phyloP scores from a whole-genome alignment of 2,888 invertebrate species.

The Boloria selene region DNA sequence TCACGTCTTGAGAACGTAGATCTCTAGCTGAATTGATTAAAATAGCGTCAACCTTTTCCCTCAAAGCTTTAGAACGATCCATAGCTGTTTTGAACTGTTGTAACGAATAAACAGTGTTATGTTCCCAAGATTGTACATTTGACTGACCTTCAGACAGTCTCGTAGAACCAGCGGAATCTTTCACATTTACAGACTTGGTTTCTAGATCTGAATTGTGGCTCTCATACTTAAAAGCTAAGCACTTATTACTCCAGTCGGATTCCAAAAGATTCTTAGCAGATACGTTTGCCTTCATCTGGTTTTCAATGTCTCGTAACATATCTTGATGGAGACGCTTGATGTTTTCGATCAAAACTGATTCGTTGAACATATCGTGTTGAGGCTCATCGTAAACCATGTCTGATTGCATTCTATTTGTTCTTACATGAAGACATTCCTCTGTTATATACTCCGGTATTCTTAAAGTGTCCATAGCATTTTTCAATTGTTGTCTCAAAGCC shows the following conservation, averaged over 20 bases:
- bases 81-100: constrained; percentile 88
- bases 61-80: constrained; percentile 86
- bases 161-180: constrained; percentile 91
- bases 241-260: constrained; percentile 95
- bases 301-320: constrained; percentile 85
- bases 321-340: constrained; percentile 84
- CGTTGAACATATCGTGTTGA: constrained; percentile 88
- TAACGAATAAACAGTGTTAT: constrained; percentile 88
- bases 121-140: constrained; percentile 91
- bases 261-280: constrained; percentile 90
- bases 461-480: constrained; percentile 67
- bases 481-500: constrained; percentile 70
- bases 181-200: constrained; percentile 85
- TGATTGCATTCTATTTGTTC: constrained; percentile 86
- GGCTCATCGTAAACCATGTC: constrained; percentile 89
- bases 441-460: constrained; percentile 73
- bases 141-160: constrained; percentile 92
- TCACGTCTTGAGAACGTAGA: constrained; percentile 90
- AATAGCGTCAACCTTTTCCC: constrained; percentile 87
- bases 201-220: constrained; percentile 86
- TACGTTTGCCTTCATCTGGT: constrained; percentile 87
- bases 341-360: constrained; percentile 87
- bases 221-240: constrained; percentile 89
- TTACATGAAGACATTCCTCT: constrained; percentile 86
- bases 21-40: constrained; percentile 90